Base-by-base conservation (phyloP, 2,888 invertebrate species). In the Cephus runcator region DNA sequence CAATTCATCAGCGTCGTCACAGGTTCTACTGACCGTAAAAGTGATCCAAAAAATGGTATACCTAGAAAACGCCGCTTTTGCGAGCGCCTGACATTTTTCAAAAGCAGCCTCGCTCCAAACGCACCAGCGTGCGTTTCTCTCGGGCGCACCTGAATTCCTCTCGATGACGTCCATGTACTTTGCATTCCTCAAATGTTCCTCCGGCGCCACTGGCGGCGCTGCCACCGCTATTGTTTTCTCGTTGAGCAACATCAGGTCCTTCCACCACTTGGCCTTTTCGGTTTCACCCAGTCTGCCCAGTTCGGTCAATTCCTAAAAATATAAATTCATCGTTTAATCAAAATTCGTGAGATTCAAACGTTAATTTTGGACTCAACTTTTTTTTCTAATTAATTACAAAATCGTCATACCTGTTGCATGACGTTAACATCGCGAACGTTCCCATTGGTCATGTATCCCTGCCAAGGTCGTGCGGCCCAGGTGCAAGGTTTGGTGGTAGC, bases 391-490 rank as follows among this genome's bases (percentile, higher is more conserved):
- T 31, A 75, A 33, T 31, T 31, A 34, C 30, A 4, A 4, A 30
- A 79, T 4, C 12, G 0, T 56, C 79, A 74, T 56, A 89, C 90
- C 83, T 88, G 85, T 73, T 90, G 90, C n/a, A 90, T 84, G 11
- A 86, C 87, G 31, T 86, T 82, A 12, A 87, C 82, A 40, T 89
- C 82, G 1, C 79, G 80, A 0, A 94, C 92, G 79, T 94, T 94
- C 15, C 94, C 94, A 87, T 96, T 96, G 11, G 94, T 94, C 88
- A 96, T 92, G 84, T 95, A 93, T 15, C 96, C 96, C 87, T 95
- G 96, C 96, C 97, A 97, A n/a, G 97, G 97, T 79, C 97, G 93
- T 0, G 96, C 96, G 0, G 97, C 97, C 97, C 97, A 97, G 0
- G 95, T 94, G 87, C 97, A 97, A 1, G 94, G 93, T 68, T 90